Percentiles rank a stretch among this genome's conserved stretches.
phyloP scores from a whole-genome alignment of 2,113 vertebrate species.

The Sprattus sprattus region DNA sequence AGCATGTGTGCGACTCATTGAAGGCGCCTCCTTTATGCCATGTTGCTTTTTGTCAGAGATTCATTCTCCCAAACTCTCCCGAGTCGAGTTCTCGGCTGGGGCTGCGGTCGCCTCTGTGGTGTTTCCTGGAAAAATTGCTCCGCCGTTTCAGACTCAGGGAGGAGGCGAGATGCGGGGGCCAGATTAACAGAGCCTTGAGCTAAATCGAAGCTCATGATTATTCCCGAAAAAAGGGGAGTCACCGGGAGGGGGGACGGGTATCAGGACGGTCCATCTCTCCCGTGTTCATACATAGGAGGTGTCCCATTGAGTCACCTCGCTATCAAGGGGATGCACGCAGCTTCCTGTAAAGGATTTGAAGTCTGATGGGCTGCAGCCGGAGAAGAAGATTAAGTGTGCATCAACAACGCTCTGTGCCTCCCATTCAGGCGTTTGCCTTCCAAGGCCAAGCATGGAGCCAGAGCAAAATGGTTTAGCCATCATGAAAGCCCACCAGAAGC shows the following conservation, averaged over 20 bases:
- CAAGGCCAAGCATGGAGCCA: background rate
- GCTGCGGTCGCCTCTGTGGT: background rate
- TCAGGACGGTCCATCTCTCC: slow-evolving; percentile 33
- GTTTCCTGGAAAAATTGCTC: slow-evolving; percentile 24
- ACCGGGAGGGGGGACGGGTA: slow-evolving; percentile 34
- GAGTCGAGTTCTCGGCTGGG: background rate
- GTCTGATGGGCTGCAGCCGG: slow-evolving; percentile 32
- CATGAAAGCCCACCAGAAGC: slow-evolving; percentile 1
- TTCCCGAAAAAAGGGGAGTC: slow-evolving; percentile 33
- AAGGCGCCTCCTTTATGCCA: background rate
- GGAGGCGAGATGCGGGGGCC: slow-evolving; percentile 28
- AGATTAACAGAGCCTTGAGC: background rate
- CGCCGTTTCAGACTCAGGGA: slow-evolving; percentile 37
- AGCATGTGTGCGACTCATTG: slow-evolving; percentile 36
- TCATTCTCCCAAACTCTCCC: background rate
- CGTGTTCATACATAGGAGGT: slow-evolving; percentile 23
- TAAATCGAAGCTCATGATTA: slow-evolving; percentile 39
- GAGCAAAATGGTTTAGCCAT: background rate
- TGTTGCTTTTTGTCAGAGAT: slow-evolving; percentile 21
- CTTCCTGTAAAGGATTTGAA: slow-evolving; percentile 36
- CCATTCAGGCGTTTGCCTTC: slow-evolving; percentile 17
- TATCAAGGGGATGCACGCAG: slow-evolving; percentile 35
- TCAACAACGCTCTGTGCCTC: slow-evolving; percentile 25
- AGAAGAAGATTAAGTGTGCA: slow-evolving; percentile 42
- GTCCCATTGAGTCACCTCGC: slow-evolving; percentile 28